A percentile compares a stretch with the other conserved stretches of the same genome.
Evolutionary conservation across 2,113 vertebrate species (phyloP).

Genomic region (Tetraodon nigroviridis): DNA sequence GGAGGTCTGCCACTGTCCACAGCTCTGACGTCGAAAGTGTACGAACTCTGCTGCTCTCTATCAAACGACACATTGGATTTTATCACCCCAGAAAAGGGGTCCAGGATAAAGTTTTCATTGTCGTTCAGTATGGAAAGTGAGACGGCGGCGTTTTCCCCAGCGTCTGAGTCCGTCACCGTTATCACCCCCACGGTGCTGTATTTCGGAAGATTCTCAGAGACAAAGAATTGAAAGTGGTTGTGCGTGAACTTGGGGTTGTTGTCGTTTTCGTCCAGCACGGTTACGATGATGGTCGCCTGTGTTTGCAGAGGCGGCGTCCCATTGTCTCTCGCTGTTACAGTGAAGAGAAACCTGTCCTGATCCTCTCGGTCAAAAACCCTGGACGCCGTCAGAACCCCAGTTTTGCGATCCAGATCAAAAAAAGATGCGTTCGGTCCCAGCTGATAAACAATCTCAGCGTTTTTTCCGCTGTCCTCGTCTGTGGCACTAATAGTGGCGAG

Average conservation of each 20-base stretch:
- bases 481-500: constrained; percentile 95
- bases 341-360: constrained; percentile 96
- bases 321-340: constrained; percentile 94
- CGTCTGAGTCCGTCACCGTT: constrained; percentile 95
- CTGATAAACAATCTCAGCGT: constrained; percentile 98
- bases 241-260: constrained; percentile 99
- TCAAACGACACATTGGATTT: constrained; percentile 98
- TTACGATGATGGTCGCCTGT: constrained; percentile 95
- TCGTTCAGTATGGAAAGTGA: constrained; percentile 94
- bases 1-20: constrained; percentile 91
- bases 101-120: constrained; percentile 96
- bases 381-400: constrained; percentile 93
- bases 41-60: constrained; percentile 95
- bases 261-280: constrained; percentile 95
- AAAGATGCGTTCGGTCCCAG: constrained; percentile 97
- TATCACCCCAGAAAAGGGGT: constrained; percentile 94
- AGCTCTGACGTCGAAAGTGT: constrained; percentile 95
- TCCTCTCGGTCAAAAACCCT: constrained; percentile 97
- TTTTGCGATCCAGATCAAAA: constrained; percentile 97
- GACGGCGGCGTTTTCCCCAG: constrained; percentile 93
- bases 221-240: constrained; percentile 98
- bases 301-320: constrained; percentile 95
- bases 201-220: constrained; percentile 97
- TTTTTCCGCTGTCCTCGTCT: constrained; percentile 97
- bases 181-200: constrained; percentile 98